These are phyloP conservation scores for Maccullochella peelii DNA, from an alignment of 2,113 vertebrate species.

Conservation along the genomic window DNA sequence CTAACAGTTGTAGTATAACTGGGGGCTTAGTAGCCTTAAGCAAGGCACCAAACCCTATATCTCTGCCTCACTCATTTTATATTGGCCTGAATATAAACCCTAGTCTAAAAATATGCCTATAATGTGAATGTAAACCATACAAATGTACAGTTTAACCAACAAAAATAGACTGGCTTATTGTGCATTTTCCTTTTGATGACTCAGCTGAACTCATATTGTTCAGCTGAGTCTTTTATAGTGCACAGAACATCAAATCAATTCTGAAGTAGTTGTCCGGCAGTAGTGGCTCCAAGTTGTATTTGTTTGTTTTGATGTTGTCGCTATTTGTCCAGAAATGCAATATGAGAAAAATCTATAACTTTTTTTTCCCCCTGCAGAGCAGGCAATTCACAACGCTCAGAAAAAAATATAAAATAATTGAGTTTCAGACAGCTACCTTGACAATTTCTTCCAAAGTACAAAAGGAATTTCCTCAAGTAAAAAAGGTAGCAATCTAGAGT, in stretches of 20 bases:
- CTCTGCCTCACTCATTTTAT: background rate
- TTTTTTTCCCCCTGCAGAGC: constrained; percentile 29
- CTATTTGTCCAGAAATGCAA: constrained; percentile 55
- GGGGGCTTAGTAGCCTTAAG: too few species aligned
- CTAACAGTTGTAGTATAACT: background rate
- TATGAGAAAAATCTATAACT: constrained; percentile 48
- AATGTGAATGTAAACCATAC: background rate
- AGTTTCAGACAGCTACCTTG: constrained; percentile 40
- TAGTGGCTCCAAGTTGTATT: constrained; percentile 41
- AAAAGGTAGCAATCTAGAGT: constrained; percentile 41
- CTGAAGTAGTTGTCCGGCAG: constrained; percentile 35
- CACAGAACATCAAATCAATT: constrained; percentile 53
- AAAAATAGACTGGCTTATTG: background rate
- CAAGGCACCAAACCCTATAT: background rate
- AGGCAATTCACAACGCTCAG: constrained; percentile 22
- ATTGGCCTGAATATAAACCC: background rate
- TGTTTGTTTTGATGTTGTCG: constrained; percentile 56
- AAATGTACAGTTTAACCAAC: background rate
- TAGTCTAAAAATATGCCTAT: background rate
- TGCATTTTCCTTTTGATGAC: constrained; percentile 13
- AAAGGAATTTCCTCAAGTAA: constrained; percentile 11
- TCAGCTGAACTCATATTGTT: too few species aligned
- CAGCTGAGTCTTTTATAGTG: constrained; percentile 26
- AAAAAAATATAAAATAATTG: constrained; percentile 37
- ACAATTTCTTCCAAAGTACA: constrained; percentile 30